Base-by-base conservation (phyloP, 2,113 vertebrate species). In the Podarcis cretensis region DNA sequence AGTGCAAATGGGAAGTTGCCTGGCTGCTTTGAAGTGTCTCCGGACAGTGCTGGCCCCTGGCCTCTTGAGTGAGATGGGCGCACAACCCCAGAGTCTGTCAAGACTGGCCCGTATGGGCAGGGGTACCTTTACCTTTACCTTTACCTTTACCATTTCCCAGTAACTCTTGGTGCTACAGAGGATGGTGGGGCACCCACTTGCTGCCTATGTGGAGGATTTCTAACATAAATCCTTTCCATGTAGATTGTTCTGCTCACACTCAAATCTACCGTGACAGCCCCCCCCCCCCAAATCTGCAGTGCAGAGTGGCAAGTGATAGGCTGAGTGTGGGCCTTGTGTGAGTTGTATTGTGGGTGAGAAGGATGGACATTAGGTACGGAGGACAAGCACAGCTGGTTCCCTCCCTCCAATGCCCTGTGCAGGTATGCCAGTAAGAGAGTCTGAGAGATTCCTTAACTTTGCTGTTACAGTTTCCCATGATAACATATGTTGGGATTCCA, bases 131-230 rank as follows among this genome's bases (percentile, higher is more conserved):
- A n/a, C n/a, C n/a, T n/a, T n/a, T n/a, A n/a, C n/a, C n/a, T n/a
- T n/a, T n/a, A n/a, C n/a, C n/a, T n/a, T n/a, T n/a, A n/a, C n/a
- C n/a, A n/a, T 4, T 59, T 78, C 59, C 27, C 18, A 65, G 9
- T 27, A 77, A 86, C 73, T 65, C 63, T 86, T 68, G 74, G 37
- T 86, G 85, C 75, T 86, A 86, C 68, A 86, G 75, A 48, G 37
- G n/a, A 57, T 73, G n/a, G n/a, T 37, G 21, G 69, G 37, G 43
- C 40, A 35, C 40, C 59, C 27, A 37, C 57, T 6, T 54, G 48
- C 27, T 68, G 27, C 75, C 57, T 21, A 35, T 10, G 23, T 48
- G 73, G 48, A 68, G 35, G 25, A 27, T 3, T 35, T 68, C 57
- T 82, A 82, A 74, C 25, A 5, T 27, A 20, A 27, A 13, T n/a